phyloP scores from a whole-genome alignment of 1,140 invertebrate genomes.

The Rhizoglyphus robini region DNA sequence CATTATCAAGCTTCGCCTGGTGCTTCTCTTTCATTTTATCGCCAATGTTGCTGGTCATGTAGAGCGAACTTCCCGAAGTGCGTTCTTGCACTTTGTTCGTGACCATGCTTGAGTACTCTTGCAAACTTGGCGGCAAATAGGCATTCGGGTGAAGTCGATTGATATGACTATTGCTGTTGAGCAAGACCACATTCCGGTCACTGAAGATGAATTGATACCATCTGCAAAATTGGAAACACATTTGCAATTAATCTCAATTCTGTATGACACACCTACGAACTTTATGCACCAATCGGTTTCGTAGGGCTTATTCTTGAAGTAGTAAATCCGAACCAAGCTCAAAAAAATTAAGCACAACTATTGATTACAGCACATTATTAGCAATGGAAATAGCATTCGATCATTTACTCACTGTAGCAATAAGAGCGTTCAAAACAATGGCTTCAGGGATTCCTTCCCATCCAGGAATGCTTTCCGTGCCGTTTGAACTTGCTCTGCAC shows the following conservation, averaged over 20 bases:
- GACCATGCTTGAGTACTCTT: background rate
- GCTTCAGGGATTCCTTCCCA: constrained; percentile 17
- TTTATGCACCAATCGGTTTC: background rate
- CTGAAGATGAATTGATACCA: constrained; percentile 21
- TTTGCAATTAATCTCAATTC: no score
- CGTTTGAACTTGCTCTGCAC: no score
- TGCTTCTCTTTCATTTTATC: background rate
- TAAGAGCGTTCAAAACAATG: constrained; percentile 7
- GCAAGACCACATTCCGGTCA: background rate
- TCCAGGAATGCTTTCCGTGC: constrained; percentile 4
- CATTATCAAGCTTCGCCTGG: background rate
- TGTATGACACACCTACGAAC: no score
- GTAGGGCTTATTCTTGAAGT: constrained; percentile 50
- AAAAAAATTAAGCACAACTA: constrained; percentile 54
- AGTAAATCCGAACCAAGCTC: constrained; percentile 65
- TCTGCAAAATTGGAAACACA: background rate
- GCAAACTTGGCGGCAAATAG: constrained; percentile 1
- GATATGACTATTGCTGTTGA: background rate
- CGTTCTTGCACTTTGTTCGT: background rate
- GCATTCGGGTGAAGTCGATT: background rate
- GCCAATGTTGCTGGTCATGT: background rate
- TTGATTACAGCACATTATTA: constrained; percentile 17
- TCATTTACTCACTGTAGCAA: constrained; percentile 42
- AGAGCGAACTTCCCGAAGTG: background rate
- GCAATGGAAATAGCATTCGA: background rate